Evolutionary conservation across 2,888 invertebrate species (phyloP).

Genomic region (Cetonia aurata): DNA sequence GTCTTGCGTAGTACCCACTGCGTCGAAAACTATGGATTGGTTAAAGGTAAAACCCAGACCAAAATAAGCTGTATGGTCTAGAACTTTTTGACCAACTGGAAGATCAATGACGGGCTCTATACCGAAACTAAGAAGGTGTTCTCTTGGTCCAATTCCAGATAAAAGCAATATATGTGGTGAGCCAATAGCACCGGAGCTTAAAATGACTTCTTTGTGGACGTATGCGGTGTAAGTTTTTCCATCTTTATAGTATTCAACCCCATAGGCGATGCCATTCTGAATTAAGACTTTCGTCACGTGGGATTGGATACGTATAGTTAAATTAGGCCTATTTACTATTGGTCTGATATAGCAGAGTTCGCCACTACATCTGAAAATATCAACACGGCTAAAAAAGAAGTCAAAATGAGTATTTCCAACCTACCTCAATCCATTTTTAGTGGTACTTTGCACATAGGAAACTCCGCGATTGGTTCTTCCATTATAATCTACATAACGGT

Average conservation of each 20-base stretch:
- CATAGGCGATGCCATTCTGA: constrained; percentile 47
- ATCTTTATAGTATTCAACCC: constrained; percentile 57
- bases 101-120: constrained; percentile 71
- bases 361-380: constrained; percentile 57
- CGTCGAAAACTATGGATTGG: not conserved
- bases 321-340: constrained; percentile 62
- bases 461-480: constrained; percentile 64
- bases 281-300: constrained; percentile 63
- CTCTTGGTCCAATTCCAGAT: constrained; percentile 78
- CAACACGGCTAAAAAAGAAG: not conserved
- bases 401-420: not conserved
- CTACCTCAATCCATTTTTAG: constrained; percentile 59
- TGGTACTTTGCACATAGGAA: constrained; percentile 64
- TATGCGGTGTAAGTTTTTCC: constrained; percentile 7
- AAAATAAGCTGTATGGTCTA: constrained; percentile 78
- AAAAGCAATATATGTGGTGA: constrained; percentile 73
- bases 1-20: not conserved
- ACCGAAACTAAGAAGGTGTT: constrained; percentile 70
- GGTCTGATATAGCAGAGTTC: constrained; percentile 64
- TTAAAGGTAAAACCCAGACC: constrained; percentile 72
- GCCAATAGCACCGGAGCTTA: constrained; percentile 31
- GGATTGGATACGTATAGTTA: constrained; percentile 65
- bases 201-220: constrained; percentile 37
- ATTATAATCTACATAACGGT: constrained; percentile 62
- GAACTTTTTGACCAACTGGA: constrained; percentile 76